Percentiles rank a stretch among this genome's conserved stretches.
These are phyloP conservation scores for Rhamphomyia laevipes DNA, from an alignment of 2,888 invertebrate species.

Conservation along the genomic window DNA sequence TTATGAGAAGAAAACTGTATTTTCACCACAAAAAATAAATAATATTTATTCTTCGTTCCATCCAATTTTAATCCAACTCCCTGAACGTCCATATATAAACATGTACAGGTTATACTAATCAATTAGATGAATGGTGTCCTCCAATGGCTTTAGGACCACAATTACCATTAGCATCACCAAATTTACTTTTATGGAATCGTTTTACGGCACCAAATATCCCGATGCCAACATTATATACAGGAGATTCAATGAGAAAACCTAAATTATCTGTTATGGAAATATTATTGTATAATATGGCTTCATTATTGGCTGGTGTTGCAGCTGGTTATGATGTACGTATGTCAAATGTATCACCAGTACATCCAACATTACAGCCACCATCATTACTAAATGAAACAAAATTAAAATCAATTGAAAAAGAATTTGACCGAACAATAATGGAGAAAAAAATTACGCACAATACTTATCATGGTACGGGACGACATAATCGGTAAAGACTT, in stretches of 20 bases:
- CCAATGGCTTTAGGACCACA: conserved; percentile 24
- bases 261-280: conserved; percentile 38
- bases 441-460: conserved; percentile 49
- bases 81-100: too few relatives aligned
- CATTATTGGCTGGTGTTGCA: conserved; percentile 80
- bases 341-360: conserved; percentile 73
- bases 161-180: conserved; percentile 33
- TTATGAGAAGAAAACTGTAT: too few relatives aligned
- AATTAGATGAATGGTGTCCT: conserved; percentile 34
- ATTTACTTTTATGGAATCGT: conserved; percentile 34
- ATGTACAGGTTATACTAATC: conserved; percentile 23
- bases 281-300: conserved; percentile 77
- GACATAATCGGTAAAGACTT: conserved; percentile 53
- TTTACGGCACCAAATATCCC: conserved; percentile 35
- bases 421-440: conserved; percentile 17
- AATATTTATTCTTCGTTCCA: too few relatives aligned
- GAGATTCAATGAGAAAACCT: conserved; percentile 44
- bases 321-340: conserved; percentile 86
- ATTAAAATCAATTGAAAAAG: conserved; percentile 27
- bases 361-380: conserved; percentile 65
- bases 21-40: too few relatives aligned
- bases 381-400: conserved; percentile 36
- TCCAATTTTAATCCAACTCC: too few relatives aligned
- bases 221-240: conserved; percentile 62
- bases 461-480: conserved; percentile 80